Evolutionary conservation across 2,888 invertebrate species (phyloP), one percentile per base, ranked within the genome.

Genomic region (Rhagium mordax): DNA sequence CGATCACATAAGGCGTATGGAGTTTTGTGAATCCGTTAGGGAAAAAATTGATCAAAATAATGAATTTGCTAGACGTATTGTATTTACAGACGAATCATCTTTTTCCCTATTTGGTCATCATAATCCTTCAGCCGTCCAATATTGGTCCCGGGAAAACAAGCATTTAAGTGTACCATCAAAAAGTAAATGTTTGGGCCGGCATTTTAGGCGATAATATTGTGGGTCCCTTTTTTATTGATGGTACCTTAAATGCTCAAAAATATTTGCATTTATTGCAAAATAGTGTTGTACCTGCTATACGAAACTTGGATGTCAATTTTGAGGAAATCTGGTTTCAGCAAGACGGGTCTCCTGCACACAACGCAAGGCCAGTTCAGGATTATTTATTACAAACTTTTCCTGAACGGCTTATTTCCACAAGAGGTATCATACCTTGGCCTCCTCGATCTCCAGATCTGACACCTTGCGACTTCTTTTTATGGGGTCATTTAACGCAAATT

Each of bases 151-250:
- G n/a, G n/a, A n/a, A n/a, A n/a, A n/a, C n/a, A n/a, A n/a, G n/a
- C n/a, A n/a, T n/a, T n/a, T n/a, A n/a, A n/a, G n/a, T n/a, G n/a
- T 13, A 18, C 6, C 51, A 6, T 13, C n/a, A 51, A 62, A 41
- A 48, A 62, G 8, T 61, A 13, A 61, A 62, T 47, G 48, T 62
- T 29, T 66, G 53, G 51, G 66, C 29, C 1, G 66, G 66, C 21
- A 66, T 66, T 53, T 53, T 27, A 16, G 66, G 66, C 1, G 29
- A 66, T 18, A 24, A 55, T n/a, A 66, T 67, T 67, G 10, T 67
- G 6, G 57, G 68, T 2, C 59, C 55, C n/a, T 69, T 69, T 51
- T 60, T 69, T 41, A 60, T 69, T 6, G 10, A 69, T 33, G 57
- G 59, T 15, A 59, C 8, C 24, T 41, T 57, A 59, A 68, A 49